Conservation (phyloP, 2,888 invertebrate genomes). For the Flexamia atlantica region DNA sequence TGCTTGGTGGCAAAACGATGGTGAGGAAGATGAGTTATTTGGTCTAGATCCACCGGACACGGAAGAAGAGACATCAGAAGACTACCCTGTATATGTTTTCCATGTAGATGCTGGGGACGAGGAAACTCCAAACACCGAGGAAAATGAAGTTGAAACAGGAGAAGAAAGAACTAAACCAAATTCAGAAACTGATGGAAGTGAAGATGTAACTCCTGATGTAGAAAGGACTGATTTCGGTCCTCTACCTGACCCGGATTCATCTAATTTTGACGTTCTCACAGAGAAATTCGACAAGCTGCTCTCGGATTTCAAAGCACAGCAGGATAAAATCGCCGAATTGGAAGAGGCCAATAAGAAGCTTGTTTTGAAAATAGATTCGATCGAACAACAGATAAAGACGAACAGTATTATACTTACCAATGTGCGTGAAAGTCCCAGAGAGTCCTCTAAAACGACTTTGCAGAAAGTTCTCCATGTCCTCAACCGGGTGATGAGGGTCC, state of each 20-base stretch:
- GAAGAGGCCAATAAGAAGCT: conserved; percentile 8
- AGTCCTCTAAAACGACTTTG: neutral
- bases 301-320: conserved; percentile 1
- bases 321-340: conserved; percentile 1
- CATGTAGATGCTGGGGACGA: neutral
- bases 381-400: conserved; percentile 37
- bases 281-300: conserved; percentile 29
- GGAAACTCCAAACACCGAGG: neutral
- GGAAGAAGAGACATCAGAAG: neutral
- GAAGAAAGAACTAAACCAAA: neutral
- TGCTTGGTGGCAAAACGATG: neutral
- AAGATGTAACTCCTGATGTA: neutral
- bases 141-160: neutral
- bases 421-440: neutral
- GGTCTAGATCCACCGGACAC: neutral
- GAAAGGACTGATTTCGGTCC: no score
- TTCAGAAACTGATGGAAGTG: neutral
- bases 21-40: neutral
- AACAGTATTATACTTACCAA: conserved; percentile 23
- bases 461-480: conserved; percentile 30
- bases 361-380: neutral
- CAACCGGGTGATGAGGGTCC: conserved; percentile 29
- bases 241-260: neutral
- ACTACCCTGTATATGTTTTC: neutral
- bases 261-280: no score